Evolutionary conservation across 2,888 invertebrate genomes (phyloP).

Genomic region (Punctoribates punctum): DNA sequence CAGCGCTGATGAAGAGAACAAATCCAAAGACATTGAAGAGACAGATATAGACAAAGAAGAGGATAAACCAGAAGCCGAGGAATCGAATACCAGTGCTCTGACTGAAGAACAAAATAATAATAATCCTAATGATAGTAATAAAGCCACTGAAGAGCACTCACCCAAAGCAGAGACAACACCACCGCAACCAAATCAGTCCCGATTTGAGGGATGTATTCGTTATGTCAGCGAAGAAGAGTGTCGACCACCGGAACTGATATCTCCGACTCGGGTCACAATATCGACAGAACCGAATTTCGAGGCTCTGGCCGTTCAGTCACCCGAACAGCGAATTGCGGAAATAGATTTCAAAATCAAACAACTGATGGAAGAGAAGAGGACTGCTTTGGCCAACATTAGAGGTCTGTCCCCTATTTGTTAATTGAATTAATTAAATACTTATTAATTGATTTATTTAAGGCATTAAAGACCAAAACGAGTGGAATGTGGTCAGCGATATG

Average conservation of each 20-base stretch:
- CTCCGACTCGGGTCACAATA: not conserved
- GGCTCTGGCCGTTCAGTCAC: constrained; percentile 19
- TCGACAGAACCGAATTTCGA: not conserved
- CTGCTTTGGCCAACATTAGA: not conserved
- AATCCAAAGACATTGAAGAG: not conserved
- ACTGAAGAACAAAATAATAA: constrained; percentile 27
- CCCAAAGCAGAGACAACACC: not conserved
- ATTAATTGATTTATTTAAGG: not conserved
- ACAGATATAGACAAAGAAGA: not conserved
- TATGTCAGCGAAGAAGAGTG: constrained; percentile 26
- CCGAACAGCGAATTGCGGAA: constrained; percentile 19
- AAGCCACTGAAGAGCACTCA: not conserved
- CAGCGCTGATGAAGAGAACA: not conserved
- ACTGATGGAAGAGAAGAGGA: constrained; percentile 11
- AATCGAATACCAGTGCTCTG: not conserved
- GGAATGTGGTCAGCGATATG: constrained; percentile 18
- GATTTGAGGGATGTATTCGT: not conserved
- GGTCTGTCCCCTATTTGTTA: not conserved
- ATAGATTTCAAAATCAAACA: not conserved
- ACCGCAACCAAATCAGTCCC: not conserved
- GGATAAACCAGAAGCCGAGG: not conserved
- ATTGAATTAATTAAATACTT: too few species aligned
- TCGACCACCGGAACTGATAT: constrained; percentile 14
- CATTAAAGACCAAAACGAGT: constrained; percentile 6
- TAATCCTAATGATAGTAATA: constrained; percentile 21